A percentile compares a stretch with the other conserved stretches of the same genome.
phyloP scores from a whole-genome alignment of 2,113 vertebrate genomes.

The Jacana jacana region DNA sequence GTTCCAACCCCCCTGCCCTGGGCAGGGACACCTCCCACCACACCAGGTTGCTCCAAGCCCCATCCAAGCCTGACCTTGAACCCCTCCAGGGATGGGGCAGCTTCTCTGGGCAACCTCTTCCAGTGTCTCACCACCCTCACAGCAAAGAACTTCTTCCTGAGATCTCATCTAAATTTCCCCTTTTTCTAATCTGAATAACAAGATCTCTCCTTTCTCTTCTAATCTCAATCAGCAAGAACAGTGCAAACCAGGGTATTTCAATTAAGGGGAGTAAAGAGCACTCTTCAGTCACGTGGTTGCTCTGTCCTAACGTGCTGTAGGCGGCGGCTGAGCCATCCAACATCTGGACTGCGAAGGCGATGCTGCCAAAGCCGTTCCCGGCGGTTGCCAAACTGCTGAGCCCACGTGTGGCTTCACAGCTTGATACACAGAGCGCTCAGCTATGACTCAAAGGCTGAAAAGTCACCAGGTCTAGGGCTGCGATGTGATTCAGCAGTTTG shows the following conservation, averaged over 20 bases:
- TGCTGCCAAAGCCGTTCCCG: not conserved
- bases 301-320: not conserved
- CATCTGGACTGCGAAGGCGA: constrained; percentile 18
- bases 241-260: not conserved
- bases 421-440: constrained; percentile 1
- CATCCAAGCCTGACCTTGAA: too few relatives aligned
- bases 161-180: too few relatives aligned
- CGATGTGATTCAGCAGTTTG: constrained; percentile 59
- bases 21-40: too few relatives aligned
- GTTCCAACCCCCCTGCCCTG: too few relatives aligned
- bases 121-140: too few relatives aligned
- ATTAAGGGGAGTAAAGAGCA: constrained; percentile 2
- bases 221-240: not conserved
- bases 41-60: too few relatives aligned
- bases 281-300: not conserved
- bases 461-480: not conserved
- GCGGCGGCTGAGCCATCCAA: not conserved
- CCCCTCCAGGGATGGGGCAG: too few relatives aligned
- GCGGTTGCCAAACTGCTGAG: constrained; percentile 26
- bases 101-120: too few relatives aligned
- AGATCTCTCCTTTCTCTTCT: too few relatives aligned
- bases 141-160: too few relatives aligned
- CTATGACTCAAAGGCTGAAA: constrained; percentile 49
- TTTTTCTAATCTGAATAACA: too few relatives aligned
- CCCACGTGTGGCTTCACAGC: constrained; percentile 42